Conservation (phyloP, 2,797 vertebrate species). For the Urosaurus nigricauda region DNA sequence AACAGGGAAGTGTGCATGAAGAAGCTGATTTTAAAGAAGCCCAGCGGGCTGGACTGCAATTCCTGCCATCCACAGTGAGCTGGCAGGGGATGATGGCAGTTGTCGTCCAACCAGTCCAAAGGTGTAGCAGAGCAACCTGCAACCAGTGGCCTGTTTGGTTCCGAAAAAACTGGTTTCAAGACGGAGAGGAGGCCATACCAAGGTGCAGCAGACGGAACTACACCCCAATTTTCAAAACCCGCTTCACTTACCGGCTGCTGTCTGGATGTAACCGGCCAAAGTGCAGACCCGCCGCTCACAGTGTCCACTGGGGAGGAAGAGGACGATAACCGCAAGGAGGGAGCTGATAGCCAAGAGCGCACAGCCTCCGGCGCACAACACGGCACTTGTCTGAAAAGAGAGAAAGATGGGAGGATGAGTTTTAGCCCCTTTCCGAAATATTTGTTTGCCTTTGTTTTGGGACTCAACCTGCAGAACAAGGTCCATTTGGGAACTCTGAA, state of each 20-base stretch:
- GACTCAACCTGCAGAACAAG: too few species aligned
- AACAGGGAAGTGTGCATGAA: not conserved
- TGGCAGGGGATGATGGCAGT: not conserved
- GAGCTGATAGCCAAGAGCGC: conserved; percentile 91
- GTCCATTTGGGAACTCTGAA: too few species aligned
- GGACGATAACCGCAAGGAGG: conserved; percentile 89
- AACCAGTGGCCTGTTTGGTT: not conserved
- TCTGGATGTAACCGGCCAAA: conserved; percentile 95
- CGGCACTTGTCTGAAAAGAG: conserved; percentile 88
- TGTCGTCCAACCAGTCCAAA: not conserved
- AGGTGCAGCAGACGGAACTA: too few species aligned
- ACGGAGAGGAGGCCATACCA: too few species aligned
- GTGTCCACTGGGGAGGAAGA: conserved; percentile 90
- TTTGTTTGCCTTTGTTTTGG: too few species aligned
- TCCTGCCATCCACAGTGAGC: not conserved
- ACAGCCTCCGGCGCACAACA: conserved; percentile 92
- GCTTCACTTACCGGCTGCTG: conserved; percentile 86
- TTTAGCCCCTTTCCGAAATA: too few species aligned
- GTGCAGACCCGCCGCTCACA: conserved; percentile 91
- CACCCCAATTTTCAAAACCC: not conserved
- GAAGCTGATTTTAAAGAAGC: not conserved
- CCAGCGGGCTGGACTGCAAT: not conserved
- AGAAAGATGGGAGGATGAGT: not conserved
- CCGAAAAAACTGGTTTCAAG: too few species aligned
- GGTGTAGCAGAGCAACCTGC: not conserved